These are phyloP conservation scores for Rhadina sibilatrix DNA, from an alignment of 2,113 vertebrate genomes.

Conservation along the genomic window DNA sequence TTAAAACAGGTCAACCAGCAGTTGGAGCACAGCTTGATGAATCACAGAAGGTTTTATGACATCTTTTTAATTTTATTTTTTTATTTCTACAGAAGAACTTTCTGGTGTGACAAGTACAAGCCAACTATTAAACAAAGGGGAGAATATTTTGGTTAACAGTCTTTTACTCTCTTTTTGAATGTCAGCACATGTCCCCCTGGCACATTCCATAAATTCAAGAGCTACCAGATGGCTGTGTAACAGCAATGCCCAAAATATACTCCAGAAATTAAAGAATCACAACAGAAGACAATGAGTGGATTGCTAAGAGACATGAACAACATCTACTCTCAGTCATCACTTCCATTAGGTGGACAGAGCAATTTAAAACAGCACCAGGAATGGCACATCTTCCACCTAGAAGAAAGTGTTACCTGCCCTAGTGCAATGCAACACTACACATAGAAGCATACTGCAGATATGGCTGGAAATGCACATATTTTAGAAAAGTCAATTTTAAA, in stretches of 20 bases:
- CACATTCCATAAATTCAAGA: conserved; percentile 30
- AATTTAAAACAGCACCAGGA: background rate
- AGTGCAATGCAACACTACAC: background rate
- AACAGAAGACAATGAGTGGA: background rate
- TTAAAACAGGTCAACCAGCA: background rate
- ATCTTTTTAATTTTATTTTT: background rate
- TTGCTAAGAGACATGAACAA: background rate
- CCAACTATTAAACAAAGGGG: conserved; percentile 4
- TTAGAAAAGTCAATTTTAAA: background rate
- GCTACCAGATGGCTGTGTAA: conserved; percentile 54
- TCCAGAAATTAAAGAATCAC: background rate
- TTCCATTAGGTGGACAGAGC: background rate
- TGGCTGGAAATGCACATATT: background rate
- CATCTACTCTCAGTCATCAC: background rate
- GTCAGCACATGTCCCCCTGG: conserved; percentile 62
- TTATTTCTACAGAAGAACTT: background rate
- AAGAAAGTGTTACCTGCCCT: background rate
- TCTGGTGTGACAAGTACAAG: background rate
- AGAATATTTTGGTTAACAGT: conserved; percentile 42
- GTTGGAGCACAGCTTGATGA: background rate
- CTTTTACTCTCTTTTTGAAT: conserved; percentile 47
- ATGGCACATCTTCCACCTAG: background rate
- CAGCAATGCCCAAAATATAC: background rate
- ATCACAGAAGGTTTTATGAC: background rate
- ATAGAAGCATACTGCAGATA: background rate